Percentiles rank a stretch among this genome's conserved stretches.
Conservation (phyloP, 2,797 vertebrate species). For the Sebastes minor region DNA sequence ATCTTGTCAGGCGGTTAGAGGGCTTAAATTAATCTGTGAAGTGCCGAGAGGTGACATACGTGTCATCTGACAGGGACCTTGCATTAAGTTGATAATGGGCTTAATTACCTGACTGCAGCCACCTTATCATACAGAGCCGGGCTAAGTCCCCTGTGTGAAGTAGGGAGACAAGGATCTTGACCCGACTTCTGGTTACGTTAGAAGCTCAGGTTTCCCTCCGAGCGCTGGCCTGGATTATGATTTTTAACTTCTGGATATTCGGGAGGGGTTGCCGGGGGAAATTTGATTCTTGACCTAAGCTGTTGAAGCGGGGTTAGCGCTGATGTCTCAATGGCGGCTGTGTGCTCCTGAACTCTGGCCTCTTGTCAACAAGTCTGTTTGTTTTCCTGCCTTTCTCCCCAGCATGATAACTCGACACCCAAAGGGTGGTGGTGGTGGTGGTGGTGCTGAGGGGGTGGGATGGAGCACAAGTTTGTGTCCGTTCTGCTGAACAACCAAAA, state of each 20-base stretch:
- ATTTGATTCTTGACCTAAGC: constrained; percentile 69
- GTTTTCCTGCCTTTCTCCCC: constrained; percentile 68
- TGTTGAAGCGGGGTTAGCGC: constrained; percentile 26
- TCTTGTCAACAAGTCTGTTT: constrained; percentile 79
- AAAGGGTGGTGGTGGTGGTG: neutral
- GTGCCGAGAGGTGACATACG: constrained; percentile 68
- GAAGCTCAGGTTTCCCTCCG: constrained; percentile 44
- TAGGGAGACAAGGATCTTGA: constrained; percentile 56
- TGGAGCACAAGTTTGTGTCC: constrained; percentile 30
- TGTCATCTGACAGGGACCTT: constrained; percentile 72
- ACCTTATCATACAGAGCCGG: constrained; percentile 49
- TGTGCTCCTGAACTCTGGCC: constrained; percentile 77
- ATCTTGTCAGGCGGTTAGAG: constrained; percentile 60
- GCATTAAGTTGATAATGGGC: constrained; percentile 72
- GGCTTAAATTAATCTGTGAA: constrained; percentile 75
- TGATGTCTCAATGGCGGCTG: constrained; percentile 73
- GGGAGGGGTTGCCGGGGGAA: constrained; percentile 46
- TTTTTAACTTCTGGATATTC: constrained; percentile 69
- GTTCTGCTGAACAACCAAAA: constrained; percentile 40
- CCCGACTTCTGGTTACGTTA: constrained; percentile 24
- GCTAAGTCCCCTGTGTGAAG: constrained; percentile 41
- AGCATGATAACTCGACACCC: constrained; percentile 59
- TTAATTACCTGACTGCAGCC: constrained; percentile 75
- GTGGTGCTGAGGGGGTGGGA: neutral
- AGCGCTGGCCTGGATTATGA: constrained; percentile 60